Conservation (phyloP, 2,113 vertebrate genomes). For the Neogale vison region DNA sequence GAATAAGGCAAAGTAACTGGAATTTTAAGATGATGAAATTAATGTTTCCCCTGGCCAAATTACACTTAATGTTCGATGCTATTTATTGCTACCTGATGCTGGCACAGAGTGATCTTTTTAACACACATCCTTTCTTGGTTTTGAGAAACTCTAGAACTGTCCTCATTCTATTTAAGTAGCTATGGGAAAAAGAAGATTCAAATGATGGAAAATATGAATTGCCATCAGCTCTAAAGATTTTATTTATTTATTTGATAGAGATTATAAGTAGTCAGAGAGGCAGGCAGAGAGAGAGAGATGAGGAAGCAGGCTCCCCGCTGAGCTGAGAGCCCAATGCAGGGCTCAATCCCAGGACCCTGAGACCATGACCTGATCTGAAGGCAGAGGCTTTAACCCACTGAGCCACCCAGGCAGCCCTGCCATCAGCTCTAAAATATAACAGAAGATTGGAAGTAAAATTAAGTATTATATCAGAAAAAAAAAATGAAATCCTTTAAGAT, state of each 20-base stretch:
- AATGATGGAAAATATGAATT: not conserved
- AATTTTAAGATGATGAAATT: not conserved
- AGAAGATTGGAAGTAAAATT: not conserved
- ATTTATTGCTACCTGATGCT: not conserved
- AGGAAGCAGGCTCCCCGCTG: too few relatives aligned
- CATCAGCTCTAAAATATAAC: not conserved
- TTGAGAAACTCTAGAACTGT: not conserved
- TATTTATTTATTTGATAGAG: too few relatives aligned
- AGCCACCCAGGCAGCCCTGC: not conserved
- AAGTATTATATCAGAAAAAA: not conserved
- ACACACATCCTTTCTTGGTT: not conserved
- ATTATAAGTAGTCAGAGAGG: too few relatives aligned
- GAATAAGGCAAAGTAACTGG: not conserved
- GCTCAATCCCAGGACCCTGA: too few relatives aligned
- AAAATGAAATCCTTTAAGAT: not conserved
- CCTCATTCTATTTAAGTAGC: not conserved
- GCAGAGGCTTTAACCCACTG: too few relatives aligned
- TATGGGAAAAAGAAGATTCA: not conserved
- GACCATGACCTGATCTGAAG: too few relatives aligned
- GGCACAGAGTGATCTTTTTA: not conserved
- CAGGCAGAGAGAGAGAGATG: too few relatives aligned
- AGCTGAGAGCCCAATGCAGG: too few relatives aligned
- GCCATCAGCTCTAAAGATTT: not conserved
- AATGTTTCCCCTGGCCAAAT: not conserved
- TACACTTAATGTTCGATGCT: not conserved